Evolutionary conservation across 2,888 invertebrate species (phyloP), one percentile per base, ranked within the genome.

Genomic region (Iphiclides podalirius): DNA sequence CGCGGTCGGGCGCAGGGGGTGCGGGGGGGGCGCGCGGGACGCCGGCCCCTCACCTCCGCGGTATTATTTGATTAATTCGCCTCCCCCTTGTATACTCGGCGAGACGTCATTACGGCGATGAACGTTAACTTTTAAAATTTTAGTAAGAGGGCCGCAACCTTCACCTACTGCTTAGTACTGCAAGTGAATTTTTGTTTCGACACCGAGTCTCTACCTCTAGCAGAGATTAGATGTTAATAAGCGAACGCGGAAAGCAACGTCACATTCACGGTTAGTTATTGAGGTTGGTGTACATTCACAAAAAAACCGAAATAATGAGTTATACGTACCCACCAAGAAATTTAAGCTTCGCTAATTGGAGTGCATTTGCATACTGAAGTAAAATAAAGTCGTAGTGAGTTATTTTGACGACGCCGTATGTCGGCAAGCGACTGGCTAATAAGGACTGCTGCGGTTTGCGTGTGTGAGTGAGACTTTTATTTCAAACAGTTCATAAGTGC

Each of bases 41-140:
- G 59, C 72, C 63, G 58, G 41, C 59, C 64, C 61, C 64, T 67
- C 76, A 66, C 82, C 85, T 71, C 82, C 76, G 81, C 81, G 76
- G 85, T 85, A 87, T 88, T 88, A 88, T 88, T 88, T 88, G 88
- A 88, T 88, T 88, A 88, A 88, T 88, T 88, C 83, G 85, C 86
- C 86, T 85, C 87, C 88, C 87, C n/a, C 86, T 86, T 83, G 86
- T 85, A 86, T 81, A 83, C 80, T 81, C 82, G 79, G 74, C 72
- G 78, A 85, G 80, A 84, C 88, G 85, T 85, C 66, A 64, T 66
- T 85, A 83, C 82, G 81, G 76, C 78, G 73, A 79, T 77, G 79
- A 75, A 84, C 82, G 81, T 79, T 79, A 83, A 83, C 84, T 88
- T 88, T 87, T 86, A 82, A 86, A 87, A 86, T 85, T 85, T 78